A percentile compares a stretch with the other conserved stretches of the same genome.
These are phyloP conservation scores for Pedionomus torquatus DNA, from an alignment of 2,113 vertebrate species.

Conservation along the genomic window DNA sequence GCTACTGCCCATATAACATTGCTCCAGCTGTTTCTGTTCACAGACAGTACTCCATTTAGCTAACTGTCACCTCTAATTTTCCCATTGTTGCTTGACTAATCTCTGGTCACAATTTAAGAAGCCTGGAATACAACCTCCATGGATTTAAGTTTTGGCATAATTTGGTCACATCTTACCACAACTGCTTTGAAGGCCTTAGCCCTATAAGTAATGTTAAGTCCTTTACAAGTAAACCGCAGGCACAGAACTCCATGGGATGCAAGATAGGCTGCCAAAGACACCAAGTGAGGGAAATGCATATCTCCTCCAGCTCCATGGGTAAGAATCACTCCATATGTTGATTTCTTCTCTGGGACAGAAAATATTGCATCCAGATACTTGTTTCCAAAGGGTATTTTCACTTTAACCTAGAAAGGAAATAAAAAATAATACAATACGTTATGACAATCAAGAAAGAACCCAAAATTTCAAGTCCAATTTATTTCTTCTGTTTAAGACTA, in stretches of 20 bases:
- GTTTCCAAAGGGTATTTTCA: conserved; percentile 86
- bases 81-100: background rate
- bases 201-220: conserved; percentile 86
- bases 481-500: background rate
- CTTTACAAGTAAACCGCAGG: conserved; percentile 93
- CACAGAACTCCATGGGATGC: conserved; percentile 81
- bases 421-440: background rate
- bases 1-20: background rate
- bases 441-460: background rate
- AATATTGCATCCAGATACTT: conserved; percentile 84
- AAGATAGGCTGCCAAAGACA: conserved; percentile 80
- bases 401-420: conserved; percentile 79
- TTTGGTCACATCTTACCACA: conserved; percentile 78
- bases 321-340: conserved; percentile 81
- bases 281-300: conserved; percentile 87
- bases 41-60: background rate
- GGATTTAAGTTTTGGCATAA: background rate
- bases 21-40: background rate
- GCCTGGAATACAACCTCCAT: background rate
- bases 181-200: conserved; percentile 85
- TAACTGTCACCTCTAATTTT: background rate
- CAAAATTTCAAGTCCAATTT: background rate
- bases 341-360: conserved; percentile 74
- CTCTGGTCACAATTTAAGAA: background rate
- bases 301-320: conserved; percentile 92